Base-by-base conservation (phyloP, 2,113 vertebrate genomes). In the Prochilodus magdalenae region DNA sequence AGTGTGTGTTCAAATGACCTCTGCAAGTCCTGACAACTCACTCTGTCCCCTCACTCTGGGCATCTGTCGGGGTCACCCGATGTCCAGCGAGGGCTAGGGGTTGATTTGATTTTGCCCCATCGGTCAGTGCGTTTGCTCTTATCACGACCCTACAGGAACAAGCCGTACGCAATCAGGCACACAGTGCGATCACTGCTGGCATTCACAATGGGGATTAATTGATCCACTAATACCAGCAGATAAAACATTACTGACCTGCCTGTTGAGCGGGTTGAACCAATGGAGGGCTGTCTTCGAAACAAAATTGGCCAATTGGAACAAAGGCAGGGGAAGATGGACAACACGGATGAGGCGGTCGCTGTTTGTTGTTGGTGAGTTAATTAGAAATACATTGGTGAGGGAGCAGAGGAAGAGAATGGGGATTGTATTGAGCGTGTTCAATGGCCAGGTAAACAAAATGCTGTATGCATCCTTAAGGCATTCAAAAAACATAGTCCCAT, bases 121-220 rank as follows among this genome's bases (percentile, higher is more conserved):
- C 80, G 70, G 51, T 29, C 12, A 36, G 81, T 27, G 26, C 30
- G 18, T 75, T 66, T 22, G 26, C 27, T 79, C 86, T 89, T 89
- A 89, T 89, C 87, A 66, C 59, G n/a, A 75, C 65, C 40, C 22
- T 60, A 67, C 87, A 89, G 87, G 80, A 87, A 86, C 86, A 86
- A 84, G 85, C 81, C 63, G 26, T 83, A 66, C 55, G 69, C 69
- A 85, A 84, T 87, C 87, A 85, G 84, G 83, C 74, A 76, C 36
- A 71, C 73, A 29, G 27, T 66, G 36, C 84, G 75, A 85, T 89
- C 84, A 80, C 77, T 78, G 63, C 84, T 77, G 82, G 84, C 75
- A 75, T 85, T 82, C 80, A 86, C 87, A 86, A 83, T 82, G n/a
- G 80, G 86, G 86, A 88, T 88, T 89, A 79, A 89, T 88, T 80